Base-by-base conservation (phyloP, 2,113 vertebrate species). In the Oostethus manadensis region DNA sequence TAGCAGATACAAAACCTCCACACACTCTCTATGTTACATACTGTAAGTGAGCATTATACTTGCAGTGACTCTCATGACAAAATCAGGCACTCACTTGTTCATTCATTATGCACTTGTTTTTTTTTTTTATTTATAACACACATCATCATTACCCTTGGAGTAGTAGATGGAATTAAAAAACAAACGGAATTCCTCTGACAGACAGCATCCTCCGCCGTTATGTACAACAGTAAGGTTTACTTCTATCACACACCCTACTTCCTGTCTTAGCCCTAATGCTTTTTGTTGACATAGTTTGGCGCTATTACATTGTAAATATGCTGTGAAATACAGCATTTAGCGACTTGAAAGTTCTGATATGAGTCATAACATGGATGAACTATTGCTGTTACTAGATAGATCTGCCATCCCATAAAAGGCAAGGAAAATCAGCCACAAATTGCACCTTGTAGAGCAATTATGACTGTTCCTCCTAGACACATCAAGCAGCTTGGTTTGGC, bases 111-210 rank as follows among this genome's bases (percentile, higher is more conserved):
- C 51, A 35, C 18, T 55, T 42, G 38, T 42, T 61, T 48, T 40
- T 42, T 61, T 48, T 40, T 74, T 84, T 81, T 83, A 84, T 84
- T 84, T 82, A 84, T 78, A 86, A 82, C 73, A 83, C 71, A 82
- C 58, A 81, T 57, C 62, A 74, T 63, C 66, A 51, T 74, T 75
- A 65, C 69, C 60, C 65, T 68, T 61, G 47, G 38, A 54, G 29
- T 54, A 74, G 56, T 68, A 16, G 55, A 70, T 51, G 47, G 42
- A 69, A 70, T 73, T 29, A 74, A 79, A 81, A 84, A 61, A 73
- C 62, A 46, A 42, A 55, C 10, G 14, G 13, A 74, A 64, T 16
- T 54, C 58, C 72, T 67, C 54, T 58, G 60, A 78, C 75, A 79
- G 67, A 82, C 70, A 69, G 63, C 68, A 64, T 56, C 78, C 72